phyloP scores from a whole-genome alignment of 1,140 invertebrate genomes.

The Araneus ventricosus region DNA sequence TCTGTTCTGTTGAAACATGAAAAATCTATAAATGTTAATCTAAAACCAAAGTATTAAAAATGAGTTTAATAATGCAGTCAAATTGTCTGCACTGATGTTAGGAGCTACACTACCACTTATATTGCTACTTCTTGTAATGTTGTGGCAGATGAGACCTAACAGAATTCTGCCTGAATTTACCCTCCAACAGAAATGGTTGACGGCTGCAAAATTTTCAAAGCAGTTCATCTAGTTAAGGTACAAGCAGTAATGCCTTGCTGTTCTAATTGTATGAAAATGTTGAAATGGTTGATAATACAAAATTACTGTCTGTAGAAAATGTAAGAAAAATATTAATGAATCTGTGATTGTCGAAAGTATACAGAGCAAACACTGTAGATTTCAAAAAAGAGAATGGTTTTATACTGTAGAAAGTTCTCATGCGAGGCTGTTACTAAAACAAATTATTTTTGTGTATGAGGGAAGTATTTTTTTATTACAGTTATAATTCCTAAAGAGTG shows the following conservation, averaged over 20 bases:
- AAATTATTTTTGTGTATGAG: no score
- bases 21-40: neutral
- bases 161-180: neutral
- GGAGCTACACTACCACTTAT: no score
- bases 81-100: no score
- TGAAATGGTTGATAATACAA: neutral
- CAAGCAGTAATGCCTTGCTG: no score
- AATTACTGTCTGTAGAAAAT: neutral
- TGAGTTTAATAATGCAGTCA: no score
- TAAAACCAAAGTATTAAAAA: neutral
- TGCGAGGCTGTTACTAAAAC: no score
- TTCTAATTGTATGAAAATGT: neutral
- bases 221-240: neutral
- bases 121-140: no score
- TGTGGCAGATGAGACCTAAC: neutral
- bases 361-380: neutral
- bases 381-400: neutral
- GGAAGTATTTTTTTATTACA: no score
- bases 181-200: neutral
- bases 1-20: neutral
- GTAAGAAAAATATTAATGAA: no score
- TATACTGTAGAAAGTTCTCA: no score
- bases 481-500: no score
- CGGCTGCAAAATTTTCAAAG: neutral
- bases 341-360: no score